Conservation (phyloP, 2,113 vertebrate species). For the Macquaria australasica region DNA sequence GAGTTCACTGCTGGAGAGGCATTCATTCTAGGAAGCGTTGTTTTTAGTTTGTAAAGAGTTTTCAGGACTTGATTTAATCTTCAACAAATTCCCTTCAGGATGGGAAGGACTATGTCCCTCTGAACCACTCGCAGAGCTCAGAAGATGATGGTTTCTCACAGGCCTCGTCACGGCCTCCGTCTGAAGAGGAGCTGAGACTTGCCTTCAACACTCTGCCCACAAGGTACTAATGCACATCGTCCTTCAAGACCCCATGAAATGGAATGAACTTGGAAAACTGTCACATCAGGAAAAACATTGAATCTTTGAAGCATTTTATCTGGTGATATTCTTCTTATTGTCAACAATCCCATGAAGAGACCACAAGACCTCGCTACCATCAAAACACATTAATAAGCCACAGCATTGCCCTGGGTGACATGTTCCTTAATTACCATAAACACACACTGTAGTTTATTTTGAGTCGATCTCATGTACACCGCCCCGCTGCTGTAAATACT, state of each 20-base stretch:
- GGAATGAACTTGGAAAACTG: not conserved
- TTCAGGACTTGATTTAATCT: not conserved
- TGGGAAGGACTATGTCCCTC: conserved; percentile 88
- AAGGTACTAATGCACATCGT: conserved; percentile 81
- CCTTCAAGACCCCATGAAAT: not conserved
- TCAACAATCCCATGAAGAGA: not conserved
- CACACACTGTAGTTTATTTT: not conserved
- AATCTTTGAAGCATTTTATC: not conserved
- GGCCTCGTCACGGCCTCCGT: conserved; percentile 88
- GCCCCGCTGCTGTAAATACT: not conserved
- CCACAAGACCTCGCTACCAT: not conserved
- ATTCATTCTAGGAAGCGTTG: not conserved
- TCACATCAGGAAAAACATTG: not conserved
- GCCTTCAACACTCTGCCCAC: conserved; percentile 89
- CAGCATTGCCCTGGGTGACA: not conserved
- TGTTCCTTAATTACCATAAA: not conserved
- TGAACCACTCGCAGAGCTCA: conserved; percentile 90
- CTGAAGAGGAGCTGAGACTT: conserved; percentile 88
- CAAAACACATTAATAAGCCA: not conserved
- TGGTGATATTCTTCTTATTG: not conserved
- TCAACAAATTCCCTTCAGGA: conserved; percentile 79
- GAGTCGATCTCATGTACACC: not conserved
- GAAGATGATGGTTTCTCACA: conserved; percentile 95
- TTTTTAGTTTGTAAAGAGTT: not conserved
- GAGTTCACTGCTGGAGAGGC: conserved; percentile 53